Conservation (phyloP, 2,797 vertebrate genomes). For the Peromyscus aztecus region DNA sequence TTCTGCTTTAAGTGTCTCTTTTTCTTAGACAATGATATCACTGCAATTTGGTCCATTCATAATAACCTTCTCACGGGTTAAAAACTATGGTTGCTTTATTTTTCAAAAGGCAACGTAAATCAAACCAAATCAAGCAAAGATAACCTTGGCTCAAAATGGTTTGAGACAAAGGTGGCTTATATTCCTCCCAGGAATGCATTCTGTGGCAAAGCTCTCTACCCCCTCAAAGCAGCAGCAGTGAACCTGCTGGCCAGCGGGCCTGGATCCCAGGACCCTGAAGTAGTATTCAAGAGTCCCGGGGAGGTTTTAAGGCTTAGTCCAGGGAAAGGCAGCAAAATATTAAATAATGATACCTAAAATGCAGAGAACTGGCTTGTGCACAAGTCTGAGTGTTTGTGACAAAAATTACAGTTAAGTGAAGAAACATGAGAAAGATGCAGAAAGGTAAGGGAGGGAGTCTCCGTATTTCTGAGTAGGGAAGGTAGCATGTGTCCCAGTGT, state of each 20-base stretch:
- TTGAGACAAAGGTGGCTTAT: not conserved
- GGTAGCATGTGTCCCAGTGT: not conserved
- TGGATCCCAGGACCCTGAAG: not conserved
- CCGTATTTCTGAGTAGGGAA: not conserved
- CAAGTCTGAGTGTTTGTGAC: not conserved
- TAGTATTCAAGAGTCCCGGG: not conserved
- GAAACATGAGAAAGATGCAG: not conserved
- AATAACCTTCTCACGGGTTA: not conserved
- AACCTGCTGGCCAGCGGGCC: not conserved
- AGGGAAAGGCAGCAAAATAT: constrained; percentile 24
- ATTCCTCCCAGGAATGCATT: not conserved
- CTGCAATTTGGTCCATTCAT: not conserved
- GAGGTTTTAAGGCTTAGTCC: not conserved
- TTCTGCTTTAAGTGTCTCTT: not conserved
- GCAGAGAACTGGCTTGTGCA: not conserved
- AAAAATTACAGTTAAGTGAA: constrained; percentile 18
- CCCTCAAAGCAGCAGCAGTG: not conserved
- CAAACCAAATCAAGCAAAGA: constrained; percentile 48
- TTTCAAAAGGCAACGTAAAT: constrained; percentile 25
- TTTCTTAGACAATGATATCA: not conserved
- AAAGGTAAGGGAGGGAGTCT: not conserved
- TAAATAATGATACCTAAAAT: not conserved
- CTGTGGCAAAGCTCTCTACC: not conserved
- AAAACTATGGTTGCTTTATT: not conserved
- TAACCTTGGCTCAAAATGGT: constrained; percentile 22